A percentile compares a stretch with the other conserved stretches of the same genome.
Conservation (phyloP, 92 coral and sea anemone species). For the Porites rus region DNA sequence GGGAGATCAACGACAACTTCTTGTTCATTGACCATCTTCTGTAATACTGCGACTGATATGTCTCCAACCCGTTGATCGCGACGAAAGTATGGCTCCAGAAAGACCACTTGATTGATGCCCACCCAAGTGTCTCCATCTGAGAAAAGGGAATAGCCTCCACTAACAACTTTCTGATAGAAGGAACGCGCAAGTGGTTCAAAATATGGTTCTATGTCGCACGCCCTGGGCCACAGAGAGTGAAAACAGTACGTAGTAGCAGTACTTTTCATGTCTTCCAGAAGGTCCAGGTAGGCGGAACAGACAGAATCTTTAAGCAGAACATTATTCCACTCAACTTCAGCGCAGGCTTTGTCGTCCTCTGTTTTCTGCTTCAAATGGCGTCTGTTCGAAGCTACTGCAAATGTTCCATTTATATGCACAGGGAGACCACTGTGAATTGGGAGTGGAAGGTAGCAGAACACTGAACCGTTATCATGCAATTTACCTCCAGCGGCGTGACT, state of each 20-base stretch:
- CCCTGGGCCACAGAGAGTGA: slow-evolving; percentile 54
- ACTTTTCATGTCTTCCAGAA: slow-evolving; percentile 48
- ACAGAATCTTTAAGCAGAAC: slow-evolving; percentile 55
- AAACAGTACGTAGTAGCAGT: slow-evolving; percentile 1
- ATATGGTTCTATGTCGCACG: background rate
- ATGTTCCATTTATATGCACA: slow-evolving; percentile 79
- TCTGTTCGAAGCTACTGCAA: slow-evolving; percentile 77
- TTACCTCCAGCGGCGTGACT: background rate
- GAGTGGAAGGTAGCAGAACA: slow-evolving; percentile 90
- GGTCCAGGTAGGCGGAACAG: slow-evolving; percentile 37
- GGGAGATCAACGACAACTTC: slow-evolving; percentile 64
- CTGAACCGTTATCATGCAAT: slow-evolving; percentile 41
- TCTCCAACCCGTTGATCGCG: slow-evolving; percentile 47
- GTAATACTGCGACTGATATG: slow-evolving; percentile 34
- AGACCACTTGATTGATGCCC: slow-evolving; percentile 36
- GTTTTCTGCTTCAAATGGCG: slow-evolving; percentile 71
- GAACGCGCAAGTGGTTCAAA: slow-evolving; percentile 17
- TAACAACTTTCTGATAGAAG: slow-evolving; percentile 24
- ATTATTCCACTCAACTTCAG: slow-evolving; percentile 72
- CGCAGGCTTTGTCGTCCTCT: slow-evolving; percentile 70
- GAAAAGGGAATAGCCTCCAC: slow-evolving; percentile 31
- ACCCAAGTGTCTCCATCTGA: slow-evolving; percentile 67
- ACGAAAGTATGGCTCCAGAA: slow-evolving; percentile 65
- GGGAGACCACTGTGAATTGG: slow-evolving; percentile 88
- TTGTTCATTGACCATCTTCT: background rate